Evolutionary conservation across 2,888 invertebrate species (phyloP).

Genomic region (Cephus sareptanus): DNA sequence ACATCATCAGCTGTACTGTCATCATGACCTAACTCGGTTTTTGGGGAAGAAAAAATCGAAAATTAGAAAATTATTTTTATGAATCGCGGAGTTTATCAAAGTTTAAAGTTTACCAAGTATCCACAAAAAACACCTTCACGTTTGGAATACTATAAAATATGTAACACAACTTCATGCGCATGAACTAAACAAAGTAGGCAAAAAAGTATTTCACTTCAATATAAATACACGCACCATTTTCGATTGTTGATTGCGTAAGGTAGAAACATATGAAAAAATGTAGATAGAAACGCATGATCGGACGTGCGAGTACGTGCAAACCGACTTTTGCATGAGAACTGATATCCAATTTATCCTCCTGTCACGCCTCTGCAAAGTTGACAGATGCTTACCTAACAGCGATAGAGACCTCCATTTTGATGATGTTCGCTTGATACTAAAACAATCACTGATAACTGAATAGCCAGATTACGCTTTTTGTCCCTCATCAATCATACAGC

Average conservation of each 20-base stretch:
- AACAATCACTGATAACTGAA: constrained; percentile 3
- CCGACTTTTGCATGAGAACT: background rate
- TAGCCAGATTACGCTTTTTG: background rate
- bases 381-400: constrained; percentile 16
- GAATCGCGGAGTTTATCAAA: no score
- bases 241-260: background rate
- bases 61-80: no score
- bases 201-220: background rate
- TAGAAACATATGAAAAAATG: background rate
- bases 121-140: no score
- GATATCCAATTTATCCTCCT: background rate
- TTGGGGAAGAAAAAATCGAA: no score
- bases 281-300: background rate
- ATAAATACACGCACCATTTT: background rate
- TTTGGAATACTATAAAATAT: no score
- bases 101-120: no score
- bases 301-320: background rate
- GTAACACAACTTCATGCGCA: background rate
- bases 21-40: no score
- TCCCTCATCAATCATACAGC: background rate
- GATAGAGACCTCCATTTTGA: constrained; percentile 16
- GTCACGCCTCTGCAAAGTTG: background rate
- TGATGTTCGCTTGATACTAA: constrained; percentile 5
- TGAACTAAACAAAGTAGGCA: background rate
- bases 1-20: background rate